Evolutionary conservation across 37 sponge, comb jelly and placozoan species (phyloP).

Genomic region (Spongilla lacustris): DNA sequence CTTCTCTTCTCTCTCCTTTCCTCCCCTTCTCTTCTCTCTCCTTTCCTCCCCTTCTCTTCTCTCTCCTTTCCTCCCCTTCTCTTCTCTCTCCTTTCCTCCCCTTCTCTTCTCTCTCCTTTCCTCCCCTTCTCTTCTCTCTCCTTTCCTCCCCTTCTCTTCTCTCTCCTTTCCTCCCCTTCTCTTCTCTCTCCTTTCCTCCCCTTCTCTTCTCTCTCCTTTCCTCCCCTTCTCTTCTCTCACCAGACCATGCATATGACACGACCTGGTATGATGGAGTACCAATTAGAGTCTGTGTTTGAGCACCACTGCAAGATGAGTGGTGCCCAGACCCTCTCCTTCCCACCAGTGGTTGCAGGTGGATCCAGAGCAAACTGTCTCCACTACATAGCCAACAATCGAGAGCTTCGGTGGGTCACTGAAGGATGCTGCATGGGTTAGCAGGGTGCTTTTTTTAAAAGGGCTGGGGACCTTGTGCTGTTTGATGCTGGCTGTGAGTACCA

Average conservation of each 20-base stretch:
- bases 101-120: not conserved
- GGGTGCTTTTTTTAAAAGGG: slow-evolving; percentile 19
- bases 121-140: not conserved
- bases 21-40: not conserved
- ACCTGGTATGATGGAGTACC: slow-evolving; percentile 62
- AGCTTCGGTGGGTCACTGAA: slow-evolving; percentile 21
- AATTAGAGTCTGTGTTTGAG: slow-evolving; percentile 75
- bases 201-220: not conserved
- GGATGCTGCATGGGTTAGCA: not conserved
- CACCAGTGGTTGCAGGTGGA: slow-evolving; percentile 88
- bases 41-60: no score
- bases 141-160: no score
- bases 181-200: not conserved
- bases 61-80: not conserved
- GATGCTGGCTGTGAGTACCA: slow-evolving; percentile 87
- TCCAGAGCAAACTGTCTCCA: slow-evolving; percentile 71
- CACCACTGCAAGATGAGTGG: slow-evolving; percentile 64
- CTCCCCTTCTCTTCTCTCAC: not conserved
- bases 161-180: not conserved
- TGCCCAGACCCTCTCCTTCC: slow-evolving; percentile 80
- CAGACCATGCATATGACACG: slow-evolving; percentile 45
- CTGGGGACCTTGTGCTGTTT: slow-evolving; percentile 80
- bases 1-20: not conserved
- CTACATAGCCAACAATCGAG: slow-evolving; percentile 70
- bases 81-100: not conserved